Evolutionary conservation across 2,797 vertebrate genomes (phyloP), one percentile per base, ranked within the genome.

Genomic region (Acrocephalus scirpaceus): DNA sequence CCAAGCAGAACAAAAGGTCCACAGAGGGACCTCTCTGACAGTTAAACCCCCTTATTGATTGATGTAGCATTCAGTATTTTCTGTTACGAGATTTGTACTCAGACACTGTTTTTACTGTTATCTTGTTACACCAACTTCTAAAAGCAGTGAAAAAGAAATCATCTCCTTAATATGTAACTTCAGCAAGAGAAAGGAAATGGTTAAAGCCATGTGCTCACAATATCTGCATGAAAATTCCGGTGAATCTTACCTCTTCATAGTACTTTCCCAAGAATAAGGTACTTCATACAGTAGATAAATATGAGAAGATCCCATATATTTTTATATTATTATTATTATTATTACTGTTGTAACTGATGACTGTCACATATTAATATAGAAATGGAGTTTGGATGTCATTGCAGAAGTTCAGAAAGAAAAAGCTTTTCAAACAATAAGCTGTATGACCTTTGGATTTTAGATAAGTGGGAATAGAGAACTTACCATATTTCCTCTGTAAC

Each of bases 1-100:
- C 51, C 45, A 90, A 72, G 36, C 38, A 86, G 89, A 95, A 77
- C 57, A 86, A 91, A 95, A 79, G 47, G 65, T 71, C 61, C 58
- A 86, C 38, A 71, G 26, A 87, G 60, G 45, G 53, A 60, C 30
- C 11, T 65, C 27, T 83, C 30, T 77, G 56, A 44, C 78, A 74
- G 74, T 45, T 65, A 75, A 89, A 65, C 13, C 8, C 21, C 12
- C 1, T 71, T 56, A 47, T 4, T 86, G 86, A 91, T 51, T 73
- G 86, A 90, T 72, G 74, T 23, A 86, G 22, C 56, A 72, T 90
- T 86, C 86, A 70, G 20, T 62, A 27, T 44, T 27, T 61, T 76
- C 65, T 70, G 32, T 29, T 29, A 47, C 27, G 40, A 78, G 38
- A 79, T 73, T 38, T 79, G 20, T 67, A 58, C 53, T 73, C 27